Base-by-base conservation (phyloP, 2,888 invertebrate species). In the Leptinotarsa peninsularis region DNA sequence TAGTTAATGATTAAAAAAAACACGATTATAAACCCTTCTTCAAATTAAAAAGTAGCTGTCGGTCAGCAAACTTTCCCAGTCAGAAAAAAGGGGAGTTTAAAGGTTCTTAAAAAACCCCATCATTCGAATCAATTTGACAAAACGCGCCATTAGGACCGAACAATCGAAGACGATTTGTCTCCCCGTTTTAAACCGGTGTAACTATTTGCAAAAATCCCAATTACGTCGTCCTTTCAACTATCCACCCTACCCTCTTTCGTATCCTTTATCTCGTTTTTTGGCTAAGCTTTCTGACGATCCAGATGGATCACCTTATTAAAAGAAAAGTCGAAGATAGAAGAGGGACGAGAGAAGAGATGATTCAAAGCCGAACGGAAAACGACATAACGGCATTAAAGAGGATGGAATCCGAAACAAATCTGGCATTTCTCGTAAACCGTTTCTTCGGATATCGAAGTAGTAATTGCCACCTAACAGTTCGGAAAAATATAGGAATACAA, bases 241-340 rank as follows among this genome's bases (percentile, higher is more conserved):
- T 58, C 58, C 27, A 4, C 69, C 56, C 18, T 15, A 23, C 52
- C 49, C n/a, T 17, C 15, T 21, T 7, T 10, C 15, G 50, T 23
- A 18, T 54, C 50, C 18, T 69, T 66, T 63, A 43, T 52, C 69
- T 54, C 23, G 66, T 68, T 69, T 50, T 67, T 49, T 15, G 66
- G 72, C 69, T 75, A 49, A 58, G 67, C 66, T 49, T 71, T 71
- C 71, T 71, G 66, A 63, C 68, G 72, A 75, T 72, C 69, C 75
- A 63, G 72, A 75, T 75, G 69, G 72, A 75, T 71, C 56, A 66
- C 75, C 75, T 72, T 75, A 75, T 75, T 75, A 75, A 70, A 70
- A 58, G 58, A 58, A 70, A 52, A 50, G 68, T 68, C 27, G 54
- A 52, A 52, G 50, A 50, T 52, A 27, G 68, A 21, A 60, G 21